A percentile compares a stretch with the other conserved stretches of the same genome.
phyloP scores from a whole-genome alignment of 2,888 invertebrate genomes.

The Meteorus colon region DNA sequence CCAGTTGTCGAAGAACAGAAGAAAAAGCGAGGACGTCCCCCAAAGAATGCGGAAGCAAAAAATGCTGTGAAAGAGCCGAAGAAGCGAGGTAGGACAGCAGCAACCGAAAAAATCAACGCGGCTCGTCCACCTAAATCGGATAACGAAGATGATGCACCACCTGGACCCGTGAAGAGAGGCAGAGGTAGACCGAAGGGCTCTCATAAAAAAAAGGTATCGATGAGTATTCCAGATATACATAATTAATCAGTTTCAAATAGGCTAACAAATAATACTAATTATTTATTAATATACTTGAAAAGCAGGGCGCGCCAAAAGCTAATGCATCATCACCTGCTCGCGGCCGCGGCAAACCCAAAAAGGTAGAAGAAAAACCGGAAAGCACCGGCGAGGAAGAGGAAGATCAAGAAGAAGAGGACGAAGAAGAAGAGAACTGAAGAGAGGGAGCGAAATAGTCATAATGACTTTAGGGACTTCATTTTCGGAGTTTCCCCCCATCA shows the following conservation, averaged over 20 bases:
- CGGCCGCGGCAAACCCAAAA: constrained; percentile 70
- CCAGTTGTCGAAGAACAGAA: constrained; percentile 71
- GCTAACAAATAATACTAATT: background rate
- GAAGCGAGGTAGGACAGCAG: constrained; percentile 67
- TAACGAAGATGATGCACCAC: constrained; percentile 68
- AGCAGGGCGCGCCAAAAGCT: constrained; percentile 60
- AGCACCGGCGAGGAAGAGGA: constrained; percentile 71
- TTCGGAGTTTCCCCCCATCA: constrained; percentile 27
- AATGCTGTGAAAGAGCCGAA: constrained; percentile 68
- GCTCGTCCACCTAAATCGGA: constrained; percentile 67
- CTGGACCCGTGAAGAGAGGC: constrained; percentile 69
- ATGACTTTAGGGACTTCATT: constrained; percentile 31
- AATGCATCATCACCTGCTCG: constrained; percentile 62
- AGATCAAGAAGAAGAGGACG: constrained; percentile 71
- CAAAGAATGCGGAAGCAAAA: constrained; percentile 64
- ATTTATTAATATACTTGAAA: constrained; percentile 1
- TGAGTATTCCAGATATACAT: background rate
- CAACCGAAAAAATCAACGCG: constrained; percentile 66
- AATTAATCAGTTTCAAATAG: background rate
- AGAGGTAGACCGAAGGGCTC: constrained; percentile 71
- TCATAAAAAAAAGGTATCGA: constrained; percentile 69
- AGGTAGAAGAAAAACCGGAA: constrained; percentile 71
- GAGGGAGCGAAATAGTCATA: constrained; percentile 31
- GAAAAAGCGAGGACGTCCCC: constrained; percentile 71
- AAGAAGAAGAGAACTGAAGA: constrained; percentile 69